Evolutionary conservation across 2,113 vertebrate species (phyloP).

Genomic region (Scytalopus superciliaris): DNA sequence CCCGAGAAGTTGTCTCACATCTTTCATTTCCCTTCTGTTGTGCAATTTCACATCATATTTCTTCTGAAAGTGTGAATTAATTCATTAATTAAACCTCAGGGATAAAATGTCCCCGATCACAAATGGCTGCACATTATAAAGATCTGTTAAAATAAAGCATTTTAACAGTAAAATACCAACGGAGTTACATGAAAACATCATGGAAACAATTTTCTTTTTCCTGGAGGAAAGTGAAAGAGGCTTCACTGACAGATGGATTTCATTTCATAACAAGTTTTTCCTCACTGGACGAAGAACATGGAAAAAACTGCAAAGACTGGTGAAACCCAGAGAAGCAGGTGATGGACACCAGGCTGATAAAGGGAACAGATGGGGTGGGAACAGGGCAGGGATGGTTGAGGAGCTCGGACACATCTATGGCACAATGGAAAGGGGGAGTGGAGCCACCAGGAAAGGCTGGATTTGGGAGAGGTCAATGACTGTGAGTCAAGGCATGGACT

Average conservation of each 20-base stretch:
- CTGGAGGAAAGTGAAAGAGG: not conserved
- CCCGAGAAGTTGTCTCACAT: not conserved
- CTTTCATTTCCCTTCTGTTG: not conserved
- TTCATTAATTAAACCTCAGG: not conserved
- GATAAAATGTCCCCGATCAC: not conserved
- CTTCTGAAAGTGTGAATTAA: not conserved
- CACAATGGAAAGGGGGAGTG: accelerated
- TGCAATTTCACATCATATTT: not conserved
- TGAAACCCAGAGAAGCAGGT: not conserved
- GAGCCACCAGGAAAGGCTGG: not conserved
- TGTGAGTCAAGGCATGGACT: not conserved
- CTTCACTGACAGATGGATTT: not conserved
- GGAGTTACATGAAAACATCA: not conserved
- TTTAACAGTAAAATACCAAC: not conserved
- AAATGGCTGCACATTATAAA: not conserved
- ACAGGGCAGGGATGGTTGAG: not conserved
- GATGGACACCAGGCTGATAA: not conserved
- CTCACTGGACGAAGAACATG: not conserved
- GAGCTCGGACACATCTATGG: accelerated
- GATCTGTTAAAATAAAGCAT: not conserved
- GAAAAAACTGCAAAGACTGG: not conserved
- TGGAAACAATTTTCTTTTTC: not conserved
- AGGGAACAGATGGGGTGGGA: not conserved
- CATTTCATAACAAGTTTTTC: not conserved
- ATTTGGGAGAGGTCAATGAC: not conserved